phyloP scores from a whole-genome alignment of 1,140 invertebrate genomes.

The Aphaenogaster rudis region DNA sequence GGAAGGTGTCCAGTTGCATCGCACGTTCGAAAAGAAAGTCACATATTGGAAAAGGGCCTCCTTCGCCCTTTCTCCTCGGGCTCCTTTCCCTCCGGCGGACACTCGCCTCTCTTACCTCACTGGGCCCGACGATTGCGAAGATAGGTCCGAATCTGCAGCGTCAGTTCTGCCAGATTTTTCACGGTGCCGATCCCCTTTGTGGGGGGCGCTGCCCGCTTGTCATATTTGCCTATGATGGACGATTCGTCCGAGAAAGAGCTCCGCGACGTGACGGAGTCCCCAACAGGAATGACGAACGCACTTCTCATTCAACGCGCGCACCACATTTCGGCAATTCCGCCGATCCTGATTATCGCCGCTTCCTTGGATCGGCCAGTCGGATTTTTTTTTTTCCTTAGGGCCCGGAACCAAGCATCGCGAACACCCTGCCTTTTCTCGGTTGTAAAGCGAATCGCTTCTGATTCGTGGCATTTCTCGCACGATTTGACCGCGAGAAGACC shows the following conservation, averaged over 20 bases:
- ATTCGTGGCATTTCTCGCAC: constrained; percentile 50
- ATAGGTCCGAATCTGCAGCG: constrained; percentile 85
- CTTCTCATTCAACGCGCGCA: constrained; percentile 80
- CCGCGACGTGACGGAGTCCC: constrained; percentile 79
- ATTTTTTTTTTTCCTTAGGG: constrained; percentile 47
- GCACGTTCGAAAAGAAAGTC: neutral
- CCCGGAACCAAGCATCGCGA: constrained; percentile 12
- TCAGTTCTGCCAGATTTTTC: constrained; percentile 86
- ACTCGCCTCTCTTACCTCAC: constrained; percentile 52
- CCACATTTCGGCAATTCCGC: constrained; percentile 82
- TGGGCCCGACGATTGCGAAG: constrained; percentile 74
- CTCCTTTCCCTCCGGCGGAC: constrained; percentile 29
- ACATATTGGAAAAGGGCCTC: constrained; percentile 41
- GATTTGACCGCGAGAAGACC: constrained; percentile 59
- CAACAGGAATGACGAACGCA: constrained; percentile 81
- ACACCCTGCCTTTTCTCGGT: constrained; percentile 27
- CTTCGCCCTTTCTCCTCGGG: constrained; percentile 31
- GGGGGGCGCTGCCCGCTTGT: constrained; percentile 84
- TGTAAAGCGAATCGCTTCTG: constrained; percentile 60
- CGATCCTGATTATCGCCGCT: constrained; percentile 82
- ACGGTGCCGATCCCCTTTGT: constrained; percentile 84
- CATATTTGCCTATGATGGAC: constrained; percentile 88
- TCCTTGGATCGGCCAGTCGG: constrained; percentile 63
- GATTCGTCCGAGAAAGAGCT: constrained; percentile 81
- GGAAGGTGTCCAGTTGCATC: constrained; percentile 38